Evolutionary conservation across 2,113 vertebrate genomes (phyloP), one percentile per base, ranked within the genome.

Genomic region (Onychorhynchus coronatus): DNA sequence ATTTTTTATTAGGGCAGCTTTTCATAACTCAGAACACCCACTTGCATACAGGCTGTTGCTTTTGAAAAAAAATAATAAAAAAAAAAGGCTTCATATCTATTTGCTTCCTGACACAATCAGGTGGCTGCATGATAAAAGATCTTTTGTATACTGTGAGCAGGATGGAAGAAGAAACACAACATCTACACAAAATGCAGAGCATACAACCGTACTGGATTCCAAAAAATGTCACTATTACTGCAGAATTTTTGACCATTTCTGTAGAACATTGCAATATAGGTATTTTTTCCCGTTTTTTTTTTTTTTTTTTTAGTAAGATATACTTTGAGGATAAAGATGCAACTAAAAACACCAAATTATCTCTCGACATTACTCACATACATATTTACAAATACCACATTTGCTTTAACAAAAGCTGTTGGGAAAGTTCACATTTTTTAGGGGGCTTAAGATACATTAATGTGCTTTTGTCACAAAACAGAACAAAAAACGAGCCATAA

Each of bases 381-480:
- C 28, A 52, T 13, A 46, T 87, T 95, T 39, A 91, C 24, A 92
- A 91, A 82, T 15, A 75, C 16, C 80, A 80, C 82, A 92, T 86
- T 91, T 41, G 88, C n/a, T 81, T 96, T 18, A 35, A 10, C 14
- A 76, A 68, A 50, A 92, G 49, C 63, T 61, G 63, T 62, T 25
- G n/a, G 53, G 67, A 82, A 82, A 85, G 18, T 87, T 87, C 8
- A 95, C 95, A 95, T n/a, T 91, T 91, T 93, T 92, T 21, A 77
- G 93, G 93, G 86, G 94, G 91, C 16, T 42, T 65, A 80, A 96
- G 95, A 91, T 46, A 95, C 93, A 95, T 73, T 73, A 42, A 93
- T 50, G 88, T 83, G 79, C 65, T 96, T 96, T 96, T 62, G 92
- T 90, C 97, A 98, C 94, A 97, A 96, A 97, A 97, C 93, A 96